Base-by-base conservation (phyloP, 2,113 vertebrate species). In the Nanorana parkeri region DNA sequence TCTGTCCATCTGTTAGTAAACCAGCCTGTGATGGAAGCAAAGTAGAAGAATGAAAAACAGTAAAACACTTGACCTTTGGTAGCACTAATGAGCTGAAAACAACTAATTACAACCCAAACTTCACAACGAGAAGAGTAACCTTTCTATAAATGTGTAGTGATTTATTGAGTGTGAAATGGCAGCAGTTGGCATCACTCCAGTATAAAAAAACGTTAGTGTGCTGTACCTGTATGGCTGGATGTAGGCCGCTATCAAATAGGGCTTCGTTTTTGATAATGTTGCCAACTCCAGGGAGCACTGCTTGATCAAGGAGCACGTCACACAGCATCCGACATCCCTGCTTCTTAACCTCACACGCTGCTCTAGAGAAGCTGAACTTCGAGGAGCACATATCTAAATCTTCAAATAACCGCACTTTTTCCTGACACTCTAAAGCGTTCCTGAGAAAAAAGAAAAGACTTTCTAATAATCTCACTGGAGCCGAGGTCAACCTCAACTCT, bases 251-350 rank as follows among this genome's bases (percentile, higher is more conserved):
- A 89, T 97, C 95, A 88, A 96, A 96, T 15, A 98, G 92, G 13
- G 95, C 95, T 92, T 99, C 97, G 17, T 98, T 99, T 91, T 95
- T 99, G 88, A 99, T 99, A 86, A 99, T 99, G 88, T 98, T 99
- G 74, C 97, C 97, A 0, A 99, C 96, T 41, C 98, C 98, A 0
- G 97, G 97, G 85, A 98, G 90, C 61, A 99, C 89, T 52, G 89
- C 84, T 89, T 99, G 98, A 89, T 99, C 96, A 79, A 99, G 85
- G 67, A 99, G 90, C 81, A 96, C 94, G 65, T 99, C 96, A 85
- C 97, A 97, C 20, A 99, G 88, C 95, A 97, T 95, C 66, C 94
- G 93, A 4, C 66, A 56, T 3, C 86, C 79, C 41, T 96, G 95
- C 63, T 88, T 91, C 85, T 89, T 94, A 47, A 97, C 88, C 66